A percentile compares a stretch with the other conserved stretches of the same genome.
Conservation (phyloP, 2,797 vertebrate genomes). For the Rhynchonycteris naso region DNA sequence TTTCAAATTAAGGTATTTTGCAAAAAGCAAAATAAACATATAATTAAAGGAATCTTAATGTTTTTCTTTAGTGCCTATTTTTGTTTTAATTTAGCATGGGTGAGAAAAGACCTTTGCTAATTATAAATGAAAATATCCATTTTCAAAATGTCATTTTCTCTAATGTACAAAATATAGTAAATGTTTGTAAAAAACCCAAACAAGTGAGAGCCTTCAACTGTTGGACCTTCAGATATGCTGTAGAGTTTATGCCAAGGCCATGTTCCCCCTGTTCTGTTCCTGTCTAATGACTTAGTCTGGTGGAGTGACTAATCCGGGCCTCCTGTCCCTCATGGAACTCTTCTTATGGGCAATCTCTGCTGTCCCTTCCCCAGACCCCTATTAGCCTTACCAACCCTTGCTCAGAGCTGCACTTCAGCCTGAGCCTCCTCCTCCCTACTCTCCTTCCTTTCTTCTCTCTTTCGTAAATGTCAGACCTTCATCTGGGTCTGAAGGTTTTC, state of each 20-base stretch:
- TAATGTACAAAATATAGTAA: neutral
- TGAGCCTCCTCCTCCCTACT: neutral
- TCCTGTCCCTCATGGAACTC: neutral
- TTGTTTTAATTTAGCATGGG: neutral
- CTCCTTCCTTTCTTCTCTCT: neutral
- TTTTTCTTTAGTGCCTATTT: neutral
- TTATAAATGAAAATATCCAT: neutral
- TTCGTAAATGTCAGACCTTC: neutral
- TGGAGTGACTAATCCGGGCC: neutral
- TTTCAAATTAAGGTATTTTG: neutral
- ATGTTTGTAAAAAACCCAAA: neutral
- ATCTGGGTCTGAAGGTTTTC: neutral
- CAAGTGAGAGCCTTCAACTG: neutral
- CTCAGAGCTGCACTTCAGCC: neutral
- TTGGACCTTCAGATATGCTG: neutral
- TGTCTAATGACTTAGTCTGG: fast-evolving
- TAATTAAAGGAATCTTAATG: neutral
- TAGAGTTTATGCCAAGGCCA: neutral
- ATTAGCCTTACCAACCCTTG: neutral
- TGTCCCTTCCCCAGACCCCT: fast-evolving
- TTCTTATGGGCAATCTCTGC: neutral
- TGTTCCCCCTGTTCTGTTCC: neutral
- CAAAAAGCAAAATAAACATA: neutral
- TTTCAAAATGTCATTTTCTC: neutral
- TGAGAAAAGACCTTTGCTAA: neutral